Evolutionary conservation across 2,797 vertebrate species (phyloP).

Genomic region (Enteromius unitaeniatus): DNA sequence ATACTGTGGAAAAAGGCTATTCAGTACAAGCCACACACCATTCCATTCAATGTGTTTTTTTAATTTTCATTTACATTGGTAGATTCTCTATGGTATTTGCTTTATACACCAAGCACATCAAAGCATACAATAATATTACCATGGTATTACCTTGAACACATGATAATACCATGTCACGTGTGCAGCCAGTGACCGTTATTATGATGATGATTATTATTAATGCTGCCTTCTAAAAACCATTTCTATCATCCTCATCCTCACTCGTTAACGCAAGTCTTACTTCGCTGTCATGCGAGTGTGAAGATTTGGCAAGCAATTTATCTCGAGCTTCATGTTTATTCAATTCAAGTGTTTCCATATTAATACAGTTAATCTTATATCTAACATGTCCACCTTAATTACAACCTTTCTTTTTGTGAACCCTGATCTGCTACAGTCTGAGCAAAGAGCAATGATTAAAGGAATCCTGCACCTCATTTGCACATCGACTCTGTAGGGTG

Average conservation of each 20-base stretch:
- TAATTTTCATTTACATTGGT: too few species aligned
- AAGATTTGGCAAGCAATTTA: slow-evolving; percentile 60
- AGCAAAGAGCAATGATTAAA: slow-evolving; percentile 58
- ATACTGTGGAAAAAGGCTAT: neutral
- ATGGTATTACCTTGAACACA: neutral
- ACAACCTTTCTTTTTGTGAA: slow-evolving; percentile 66
- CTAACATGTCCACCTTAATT: slow-evolving; percentile 77
- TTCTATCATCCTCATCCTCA: slow-evolving; percentile 2
- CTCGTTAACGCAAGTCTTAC: neutral
- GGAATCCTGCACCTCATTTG: slow-evolving; percentile 36
- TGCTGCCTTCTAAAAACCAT: slow-evolving; percentile 6
- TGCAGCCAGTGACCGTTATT: neutral
- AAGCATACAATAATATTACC: neutral
- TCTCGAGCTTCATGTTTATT: slow-evolving; percentile 74
- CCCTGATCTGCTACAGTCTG: slow-evolving; percentile 55
- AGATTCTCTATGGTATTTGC: too few species aligned
- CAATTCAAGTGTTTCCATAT: slow-evolving; percentile 78
- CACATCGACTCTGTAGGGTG: slow-evolving; percentile 47
- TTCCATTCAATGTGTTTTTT: too few species aligned
- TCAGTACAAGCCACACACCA: neutral
- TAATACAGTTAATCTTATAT: slow-evolving; percentile 78
- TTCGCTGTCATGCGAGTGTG: slow-evolving; percentile 2
- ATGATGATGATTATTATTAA: neutral
- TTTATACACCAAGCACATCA: neutral
- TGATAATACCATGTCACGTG: neutral